Percentiles rank a stretch among this genome's conserved stretches.
Conservation (phyloP, 2,888 invertebrate species). For the Drosophila austrosaltans region DNA sequence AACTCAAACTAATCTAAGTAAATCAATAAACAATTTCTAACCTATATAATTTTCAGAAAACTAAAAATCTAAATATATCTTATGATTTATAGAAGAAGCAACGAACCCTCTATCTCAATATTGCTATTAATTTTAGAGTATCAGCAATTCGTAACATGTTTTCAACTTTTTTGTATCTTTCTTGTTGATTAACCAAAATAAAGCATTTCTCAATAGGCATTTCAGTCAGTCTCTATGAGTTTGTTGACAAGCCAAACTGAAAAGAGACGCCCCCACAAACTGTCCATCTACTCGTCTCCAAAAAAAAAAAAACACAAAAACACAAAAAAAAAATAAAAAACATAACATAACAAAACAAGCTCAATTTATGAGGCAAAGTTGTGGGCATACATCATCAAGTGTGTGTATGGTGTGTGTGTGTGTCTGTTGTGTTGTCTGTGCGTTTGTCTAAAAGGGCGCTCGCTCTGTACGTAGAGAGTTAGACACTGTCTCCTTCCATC, state of each 20-base stretch:
- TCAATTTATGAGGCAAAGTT: constrained; percentile 55
- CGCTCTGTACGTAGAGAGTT: constrained; percentile 15
- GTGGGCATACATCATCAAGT: constrained; percentile 59
- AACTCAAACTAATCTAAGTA: too few relatives aligned
- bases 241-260: constrained; percentile 45
- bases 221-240: constrained; percentile 29
- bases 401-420: constrained; percentile 22
- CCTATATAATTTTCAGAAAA: too few relatives aligned
- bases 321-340: background rate
- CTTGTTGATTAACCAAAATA: constrained; percentile 4
- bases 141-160: background rate
- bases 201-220: constrained; percentile 40
- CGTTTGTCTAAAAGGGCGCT: constrained; percentile 52
- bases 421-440: constrained; percentile 28
- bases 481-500: constrained; percentile 18
- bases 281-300: constrained; percentile 10
- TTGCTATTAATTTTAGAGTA: background rate
- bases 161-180: background rate
- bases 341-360: constrained; percentile 32
- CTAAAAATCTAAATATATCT: too few relatives aligned
- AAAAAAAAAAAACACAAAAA: background rate
- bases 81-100: too few relatives aligned
- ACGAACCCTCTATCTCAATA: too few relatives aligned
- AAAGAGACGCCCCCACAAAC: constrained; percentile 30
- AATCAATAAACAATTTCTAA: too few relatives aligned